Conservation (phyloP, 2,113 vertebrate genomes). For the Pseudopipra pipra region DNA sequence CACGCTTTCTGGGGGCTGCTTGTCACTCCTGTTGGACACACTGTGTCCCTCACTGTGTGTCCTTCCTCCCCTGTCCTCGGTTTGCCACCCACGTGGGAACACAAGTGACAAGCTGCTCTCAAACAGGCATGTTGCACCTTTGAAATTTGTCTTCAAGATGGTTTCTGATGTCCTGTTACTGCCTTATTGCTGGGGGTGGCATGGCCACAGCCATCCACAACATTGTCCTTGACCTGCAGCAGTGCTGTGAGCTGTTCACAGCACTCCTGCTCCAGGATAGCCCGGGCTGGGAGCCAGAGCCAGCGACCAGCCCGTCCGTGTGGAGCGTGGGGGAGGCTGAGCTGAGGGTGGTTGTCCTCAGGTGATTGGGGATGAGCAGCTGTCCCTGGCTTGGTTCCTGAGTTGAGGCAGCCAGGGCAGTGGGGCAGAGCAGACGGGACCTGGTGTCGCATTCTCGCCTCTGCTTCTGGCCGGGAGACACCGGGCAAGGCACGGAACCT, state of each 20-base stretch:
- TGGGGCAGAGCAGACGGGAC: background rate
- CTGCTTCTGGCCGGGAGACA: background rate
- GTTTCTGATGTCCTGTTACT: constrained; percentile 41
- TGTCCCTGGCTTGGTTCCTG: background rate
- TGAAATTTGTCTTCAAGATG: background rate
- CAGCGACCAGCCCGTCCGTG: background rate
- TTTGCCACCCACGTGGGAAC: background rate
- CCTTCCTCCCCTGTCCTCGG: background rate
- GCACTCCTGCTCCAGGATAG: background rate
- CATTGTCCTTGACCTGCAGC: constrained; percentile 4
- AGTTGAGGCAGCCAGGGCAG: background rate
- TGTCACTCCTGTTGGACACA: background rate
- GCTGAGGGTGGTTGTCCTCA: background rate
- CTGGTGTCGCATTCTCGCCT: rapidly evolving
- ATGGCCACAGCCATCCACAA: background rate
- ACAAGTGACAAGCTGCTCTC: constrained; percentile 32
- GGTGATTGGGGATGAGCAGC: background rate
- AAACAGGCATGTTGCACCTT: constrained; percentile 59
- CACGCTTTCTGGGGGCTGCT: constrained; percentile 58
- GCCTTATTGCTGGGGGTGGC: constrained; percentile 44
- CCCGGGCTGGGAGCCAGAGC: background rate
- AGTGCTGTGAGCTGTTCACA: background rate
- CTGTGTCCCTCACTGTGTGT: background rate
- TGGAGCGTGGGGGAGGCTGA: background rate
- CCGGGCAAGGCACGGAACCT: background rate